Conservation (phyloP, 2,888 invertebrate genomes). For the Heliconius sara region DNA sequence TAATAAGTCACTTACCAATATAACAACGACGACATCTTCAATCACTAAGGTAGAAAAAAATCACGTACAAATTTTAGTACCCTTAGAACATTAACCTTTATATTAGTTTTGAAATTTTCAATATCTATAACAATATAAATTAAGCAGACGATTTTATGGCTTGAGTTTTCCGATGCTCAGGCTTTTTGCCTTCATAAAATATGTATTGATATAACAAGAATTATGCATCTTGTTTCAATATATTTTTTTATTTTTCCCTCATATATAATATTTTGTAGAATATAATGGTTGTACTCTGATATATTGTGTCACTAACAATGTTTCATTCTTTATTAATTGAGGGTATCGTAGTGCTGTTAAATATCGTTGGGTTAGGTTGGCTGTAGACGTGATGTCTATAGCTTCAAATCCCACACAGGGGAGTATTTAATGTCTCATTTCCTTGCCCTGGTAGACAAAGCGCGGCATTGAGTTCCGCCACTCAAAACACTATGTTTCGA, state of each 20-base stretch:
- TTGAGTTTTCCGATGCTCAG: slow-evolving; percentile 11
- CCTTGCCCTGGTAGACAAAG: not conserved
- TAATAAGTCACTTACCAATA: no score
- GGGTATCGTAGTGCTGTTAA: no score
- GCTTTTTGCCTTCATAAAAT: slow-evolving; percentile 12
- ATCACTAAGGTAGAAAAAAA: no score
- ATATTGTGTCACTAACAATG: no score
- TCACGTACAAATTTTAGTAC: not conserved
- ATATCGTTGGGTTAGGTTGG: no score
- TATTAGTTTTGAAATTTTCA: slow-evolving; percentile 15
- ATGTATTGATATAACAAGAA: slow-evolving; percentile 13
- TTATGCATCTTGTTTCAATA: not conserved
- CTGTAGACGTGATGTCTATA: no score
- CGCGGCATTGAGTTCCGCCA: not conserved
- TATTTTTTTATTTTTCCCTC: no score
- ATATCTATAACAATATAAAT: slow-evolving; percentile 16
- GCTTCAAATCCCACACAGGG: not conserved
- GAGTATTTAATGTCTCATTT: no score
- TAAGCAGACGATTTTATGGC: slow-evolving; percentile 12
- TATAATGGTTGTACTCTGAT: no score
- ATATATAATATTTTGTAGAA: no score
- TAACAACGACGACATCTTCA: no score
- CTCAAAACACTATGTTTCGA: not conserved
- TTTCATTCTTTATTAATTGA: no score
- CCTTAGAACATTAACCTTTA: slow-evolving; percentile 6